Conservation (phyloP, 2,113 vertebrate species). For the Austrofundulus limnaeus region DNA sequence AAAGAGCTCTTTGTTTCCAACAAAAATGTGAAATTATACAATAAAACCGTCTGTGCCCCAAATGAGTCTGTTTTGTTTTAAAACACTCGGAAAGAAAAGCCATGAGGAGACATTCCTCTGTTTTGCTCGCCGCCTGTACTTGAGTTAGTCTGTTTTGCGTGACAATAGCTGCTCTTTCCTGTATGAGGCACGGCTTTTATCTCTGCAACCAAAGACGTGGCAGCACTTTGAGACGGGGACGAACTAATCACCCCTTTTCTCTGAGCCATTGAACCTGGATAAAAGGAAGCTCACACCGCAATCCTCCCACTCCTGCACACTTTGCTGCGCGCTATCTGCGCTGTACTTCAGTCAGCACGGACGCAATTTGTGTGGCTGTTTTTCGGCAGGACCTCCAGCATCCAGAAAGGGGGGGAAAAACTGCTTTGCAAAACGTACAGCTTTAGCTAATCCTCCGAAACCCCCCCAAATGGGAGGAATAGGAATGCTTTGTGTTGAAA, state of each 20-base stretch:
- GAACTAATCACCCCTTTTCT: slow-evolving; percentile 75
- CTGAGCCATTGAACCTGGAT: slow-evolving; percentile 74
- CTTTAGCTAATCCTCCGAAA: slow-evolving; percentile 62
- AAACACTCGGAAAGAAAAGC: slow-evolving; percentile 56
- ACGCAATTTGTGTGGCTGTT: slow-evolving; percentile 54
- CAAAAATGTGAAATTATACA: slow-evolving; percentile 67
- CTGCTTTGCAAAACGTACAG: slow-evolving; percentile 53
- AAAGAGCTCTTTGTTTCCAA: slow-evolving; percentile 81
- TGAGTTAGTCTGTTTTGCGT: slow-evolving; percentile 27
- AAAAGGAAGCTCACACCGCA: slow-evolving; percentile 66
- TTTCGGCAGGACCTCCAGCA: slow-evolving; percentile 47
- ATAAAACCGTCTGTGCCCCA: slow-evolving; percentile 32
- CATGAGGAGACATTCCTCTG: slow-evolving; percentile 61
- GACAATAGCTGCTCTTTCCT: slow-evolving; percentile 59
- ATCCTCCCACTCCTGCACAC: slow-evolving; percentile 57
- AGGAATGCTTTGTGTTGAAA: slow-evolving; percentile 65
- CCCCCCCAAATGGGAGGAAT: slow-evolving; percentile 37
- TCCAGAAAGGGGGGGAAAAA: slow-evolving; percentile 44
- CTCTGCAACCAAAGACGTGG: slow-evolving; percentile 71
- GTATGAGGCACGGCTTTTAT: slow-evolving; percentile 66
- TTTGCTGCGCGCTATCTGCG: slow-evolving; percentile 56
- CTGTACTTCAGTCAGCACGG: slow-evolving; percentile 65
- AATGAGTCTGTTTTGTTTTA: slow-evolving; percentile 65
- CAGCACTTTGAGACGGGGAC: slow-evolving; percentile 68
- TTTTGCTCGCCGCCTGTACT: slow-evolving; percentile 45